Evolutionary conservation across 2,888 invertebrate genomes (phyloP), one percentile per base, ranked within the genome.

Genomic region (Orchesellides sinensis): DNA sequence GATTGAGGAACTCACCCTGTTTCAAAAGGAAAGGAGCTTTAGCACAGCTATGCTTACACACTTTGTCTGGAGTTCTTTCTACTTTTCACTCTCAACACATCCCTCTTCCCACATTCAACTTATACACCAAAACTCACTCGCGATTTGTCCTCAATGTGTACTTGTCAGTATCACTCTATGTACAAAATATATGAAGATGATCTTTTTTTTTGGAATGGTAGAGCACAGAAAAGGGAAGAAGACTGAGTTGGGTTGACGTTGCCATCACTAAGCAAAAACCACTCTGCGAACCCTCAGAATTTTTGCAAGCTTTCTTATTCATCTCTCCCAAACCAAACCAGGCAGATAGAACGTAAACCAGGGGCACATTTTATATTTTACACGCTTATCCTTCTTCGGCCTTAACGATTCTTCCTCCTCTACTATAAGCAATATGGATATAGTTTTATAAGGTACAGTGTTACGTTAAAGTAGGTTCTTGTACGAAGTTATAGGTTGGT

Each of bases 221-320:
- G 45, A 45, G 23, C n/a, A 12, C 0, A 25, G 47, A 40, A 6
- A 45, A 45, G n/a, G 35, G 17, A 47, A 47, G 47, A 66, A 47
- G 45, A 25, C 25, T 1, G 8, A 52, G 40, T 66, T 66, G 17
- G 17, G 5, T 5, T n/a, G 10, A 27, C 6, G 40, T 25, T 47
- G 6, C 35, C 25, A 23, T 47, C 61, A 45, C 74, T 4, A 74
- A 63, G 63, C 63, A 74, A 74, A 74, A 74, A 74, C 74, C 74
- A 74, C 74, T 74, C 74, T 74, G 74, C 74, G 63, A 74, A 74
- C 74, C 74, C 74, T 74, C 74, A 49, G 23, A 74, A 74, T 10
- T 45, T 72, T 74, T 74, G 74, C 74, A 74, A 63, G 63, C 63
- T 63, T 40, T 74, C 74, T 74, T 74, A 74, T 73, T n/a, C 56